A percentile compares a stretch with the other conserved stretches of the same genome.
phyloP scores from a whole-genome alignment of 2,888 invertebrate genomes.

The Caenorhabditis auriculariae region DNA sequence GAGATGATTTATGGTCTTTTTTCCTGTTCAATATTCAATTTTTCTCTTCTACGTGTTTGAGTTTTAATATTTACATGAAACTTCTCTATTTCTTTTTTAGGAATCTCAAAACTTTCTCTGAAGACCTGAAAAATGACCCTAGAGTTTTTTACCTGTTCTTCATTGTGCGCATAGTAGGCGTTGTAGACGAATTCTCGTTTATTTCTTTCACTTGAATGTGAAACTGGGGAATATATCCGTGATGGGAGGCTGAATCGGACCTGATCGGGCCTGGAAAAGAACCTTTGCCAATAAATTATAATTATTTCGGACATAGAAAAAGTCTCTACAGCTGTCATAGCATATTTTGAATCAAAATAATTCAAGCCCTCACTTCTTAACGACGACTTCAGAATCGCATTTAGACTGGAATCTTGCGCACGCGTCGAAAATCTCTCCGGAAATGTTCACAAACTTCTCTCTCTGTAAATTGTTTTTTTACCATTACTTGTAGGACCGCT shows the following conservation, averaged over 20 bases:
- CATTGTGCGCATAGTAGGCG: conserved; percentile 47
- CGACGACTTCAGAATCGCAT: conserved; percentile 33
- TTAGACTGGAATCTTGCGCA: conserved; percentile 57
- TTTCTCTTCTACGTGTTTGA: neutral
- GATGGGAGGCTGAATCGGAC: conserved; percentile 28
- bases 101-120: too few species aligned
- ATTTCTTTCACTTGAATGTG: conserved; percentile 32
- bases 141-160: conserved; percentile 27
- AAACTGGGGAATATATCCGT: conserved; percentile 32
- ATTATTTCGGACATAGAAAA: too few species aligned
- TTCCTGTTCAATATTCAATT: neutral
- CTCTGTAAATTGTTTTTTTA: conserved; percentile 9
- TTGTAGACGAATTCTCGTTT: conserved; percentile 44
- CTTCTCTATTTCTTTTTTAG: too few species aligned
- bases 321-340: too few species aligned
- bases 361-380: conserved; percentile 21
- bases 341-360: too few species aligned
- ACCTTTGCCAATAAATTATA: too few species aligned
- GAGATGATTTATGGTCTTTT: neutral
- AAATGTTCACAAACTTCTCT: conserved; percentile 27
- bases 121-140: neutral
- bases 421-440: conserved; percentile 41
- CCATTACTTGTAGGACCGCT: neutral
- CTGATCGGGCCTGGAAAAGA: conserved; percentile 32
- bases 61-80: too few species aligned